Conservation (phyloP, 2,797 vertebrate genomes). For the Molossus molossus region DNA sequence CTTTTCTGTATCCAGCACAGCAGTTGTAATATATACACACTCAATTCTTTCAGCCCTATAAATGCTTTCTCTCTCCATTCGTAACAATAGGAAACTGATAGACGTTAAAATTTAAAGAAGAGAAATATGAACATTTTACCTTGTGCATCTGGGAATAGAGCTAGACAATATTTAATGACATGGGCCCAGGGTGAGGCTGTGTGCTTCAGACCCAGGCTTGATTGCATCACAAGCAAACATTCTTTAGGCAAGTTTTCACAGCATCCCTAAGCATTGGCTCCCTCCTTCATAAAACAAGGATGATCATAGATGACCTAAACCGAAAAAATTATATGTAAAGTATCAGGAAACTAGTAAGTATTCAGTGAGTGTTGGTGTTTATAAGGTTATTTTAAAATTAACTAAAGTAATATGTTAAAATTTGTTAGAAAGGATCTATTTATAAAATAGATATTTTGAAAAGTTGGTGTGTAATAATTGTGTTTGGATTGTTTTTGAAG, state of each 20-base stretch:
- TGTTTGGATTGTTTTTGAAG: conserved; percentile 11
- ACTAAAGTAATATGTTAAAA: background rate
- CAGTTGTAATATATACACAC: background rate
- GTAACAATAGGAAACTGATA: background rate
- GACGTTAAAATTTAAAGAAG: conserved; percentile 9
- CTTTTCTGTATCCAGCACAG: background rate
- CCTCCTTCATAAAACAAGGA: background rate
- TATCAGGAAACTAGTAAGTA: background rate
- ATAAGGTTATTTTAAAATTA: conserved; percentile 32
- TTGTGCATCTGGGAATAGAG: background rate
- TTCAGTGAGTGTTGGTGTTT: background rate
- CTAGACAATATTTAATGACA: background rate
- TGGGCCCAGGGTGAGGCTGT: background rate
- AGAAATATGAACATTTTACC: background rate
- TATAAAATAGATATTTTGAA: conserved; percentile 1
- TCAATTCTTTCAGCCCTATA: background rate
- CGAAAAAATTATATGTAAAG: background rate
- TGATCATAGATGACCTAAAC: background rate
- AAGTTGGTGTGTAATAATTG: background rate
- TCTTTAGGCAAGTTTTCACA: conserved; percentile 9
- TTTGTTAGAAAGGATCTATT: background rate
- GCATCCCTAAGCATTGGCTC: background rate
- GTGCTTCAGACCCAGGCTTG: background rate
- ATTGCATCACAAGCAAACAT: background rate
- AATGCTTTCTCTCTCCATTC: background rate